Evolutionary conservation across 2,113 vertebrate species (phyloP), one percentile per base, ranked within the genome.

Genomic region (Leptosomus discolor): DNA sequence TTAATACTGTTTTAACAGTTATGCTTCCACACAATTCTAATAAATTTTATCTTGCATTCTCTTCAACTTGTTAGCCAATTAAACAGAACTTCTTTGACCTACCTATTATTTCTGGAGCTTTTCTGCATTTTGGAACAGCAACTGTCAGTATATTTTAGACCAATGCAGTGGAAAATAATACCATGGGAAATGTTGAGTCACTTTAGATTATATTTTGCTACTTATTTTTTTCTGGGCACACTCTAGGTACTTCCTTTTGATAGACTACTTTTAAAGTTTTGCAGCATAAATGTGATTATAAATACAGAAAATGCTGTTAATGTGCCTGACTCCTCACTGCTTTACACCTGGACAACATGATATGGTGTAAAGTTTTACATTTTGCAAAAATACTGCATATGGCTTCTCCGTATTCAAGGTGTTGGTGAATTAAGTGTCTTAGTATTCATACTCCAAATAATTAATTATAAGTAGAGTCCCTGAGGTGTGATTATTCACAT

Each of bases 131-230:
- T 2, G 0, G 58, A 86, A 27, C 26, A 76, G 69, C 58, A 71
- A 92, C 46, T 97, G 84, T 96, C 95, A 95, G 88, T 96, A 64
- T 80, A 20, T 50, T 85, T 93, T 88, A 96, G 85, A 94, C 80
- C 60, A 97, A 56, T 88, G 92, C 65, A 93, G 78, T 91, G 74
- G 90, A 97, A 94, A 75, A 92, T 83, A 93, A 96, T 92, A 77
- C 95, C 93, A 57, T 80, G 21, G 78, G 85, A 97, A 97, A 96
- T 69, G 51, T 84, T 86, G 56, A 92, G 64, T 97, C 71, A 81
- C 58, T 83, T 97, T 61, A 86, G 48, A 91, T 97, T 95, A 96
- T 50, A 80, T 92, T 89, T 96, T 94, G 65, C 69, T 39, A 56
- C 51, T 82, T 83, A 2, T 29, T 88, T 92, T 92, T 90, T 94